Evolutionary conservation across 2,113 vertebrate genomes (phyloP).

Genomic region (Equus przewalskii): DNA sequence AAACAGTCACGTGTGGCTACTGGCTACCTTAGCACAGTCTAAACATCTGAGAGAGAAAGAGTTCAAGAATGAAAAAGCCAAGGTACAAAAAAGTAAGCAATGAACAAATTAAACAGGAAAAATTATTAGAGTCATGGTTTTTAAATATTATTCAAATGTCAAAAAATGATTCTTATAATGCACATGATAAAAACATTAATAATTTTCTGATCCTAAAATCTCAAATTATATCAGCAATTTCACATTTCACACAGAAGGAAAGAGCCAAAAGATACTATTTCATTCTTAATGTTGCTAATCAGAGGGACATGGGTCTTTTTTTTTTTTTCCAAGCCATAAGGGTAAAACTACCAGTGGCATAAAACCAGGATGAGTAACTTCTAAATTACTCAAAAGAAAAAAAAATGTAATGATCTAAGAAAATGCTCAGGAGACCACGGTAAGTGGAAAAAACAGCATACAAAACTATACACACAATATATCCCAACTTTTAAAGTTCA

Average conservation of each 20-base stretch:
- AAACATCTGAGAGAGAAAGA: slow-evolving; percentile 26
- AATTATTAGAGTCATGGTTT: background rate
- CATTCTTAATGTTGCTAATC: background rate
- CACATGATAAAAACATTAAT: background rate
- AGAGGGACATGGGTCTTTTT: background rate
- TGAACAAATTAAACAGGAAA: background rate
- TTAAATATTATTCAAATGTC: slow-evolving; percentile 8
- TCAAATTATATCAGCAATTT: slow-evolving; percentile 26
- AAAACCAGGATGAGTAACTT: background rate
- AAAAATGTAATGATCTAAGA: background rate
- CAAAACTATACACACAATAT: background rate
- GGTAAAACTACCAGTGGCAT: background rate
- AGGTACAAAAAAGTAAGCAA: slow-evolving; percentile 35
- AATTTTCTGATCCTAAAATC: background rate
- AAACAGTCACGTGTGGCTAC: background rate
- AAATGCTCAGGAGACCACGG: background rate
- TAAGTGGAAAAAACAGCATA: background rate
- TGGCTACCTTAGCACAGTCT: background rate
- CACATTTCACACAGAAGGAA: background rate
- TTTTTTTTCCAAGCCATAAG: background rate
- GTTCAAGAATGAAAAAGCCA: slow-evolving; percentile 15
- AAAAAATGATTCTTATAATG: slow-evolving; percentile 3
- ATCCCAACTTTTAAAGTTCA: slow-evolving; percentile 7
- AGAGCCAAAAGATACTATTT: background rate
- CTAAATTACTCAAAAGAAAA: background rate